Percentiles rank a stretch among this genome's conserved stretches.
phyloP scores from a whole-genome alignment of 2,888 invertebrate genomes.

The Drosophila borborema region DNA sequence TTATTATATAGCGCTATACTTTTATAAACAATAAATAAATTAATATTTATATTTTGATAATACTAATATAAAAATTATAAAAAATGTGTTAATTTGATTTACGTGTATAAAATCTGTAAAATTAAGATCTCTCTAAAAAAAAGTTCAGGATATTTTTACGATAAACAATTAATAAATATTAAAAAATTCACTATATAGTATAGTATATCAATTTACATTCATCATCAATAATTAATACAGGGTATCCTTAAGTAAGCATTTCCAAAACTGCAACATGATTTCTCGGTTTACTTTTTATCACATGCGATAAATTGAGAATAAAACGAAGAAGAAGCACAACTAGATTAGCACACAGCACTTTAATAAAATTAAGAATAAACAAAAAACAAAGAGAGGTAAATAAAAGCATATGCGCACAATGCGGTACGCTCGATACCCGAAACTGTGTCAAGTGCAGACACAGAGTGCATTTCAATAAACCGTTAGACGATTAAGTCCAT shows the following conservation, averaged over 20 bases:
- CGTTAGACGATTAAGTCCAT: neutral
- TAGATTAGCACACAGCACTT: conserved; percentile 26
- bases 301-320: conserved; percentile 57
- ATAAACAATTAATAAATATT: too few relatives aligned
- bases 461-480: conserved; percentile 6
- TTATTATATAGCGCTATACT: neutral
- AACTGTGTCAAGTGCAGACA: conserved; percentile 20
- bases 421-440: neutral
- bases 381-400: conserved; percentile 11
- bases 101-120: too few relatives aligned
- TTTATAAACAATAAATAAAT: too few relatives aligned
- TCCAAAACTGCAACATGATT: neutral
- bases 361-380: conserved; percentile 23
- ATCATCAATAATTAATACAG: neutral
- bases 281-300: conserved; percentile 51
- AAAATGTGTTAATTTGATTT: too few relatives aligned
- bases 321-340: conserved; percentile 13
- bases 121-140: too few relatives aligned
- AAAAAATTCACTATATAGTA: too few relatives aligned
- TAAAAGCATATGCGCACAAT: conserved; percentile 26
- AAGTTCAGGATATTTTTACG: too few relatives aligned
- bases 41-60: too few relatives aligned
- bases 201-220: too few relatives aligned
- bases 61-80: too few relatives aligned
- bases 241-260: neutral